phyloP scores from a whole-genome alignment of 1,140 invertebrate species.

The Caenorhabditis tropicalis region DNA sequence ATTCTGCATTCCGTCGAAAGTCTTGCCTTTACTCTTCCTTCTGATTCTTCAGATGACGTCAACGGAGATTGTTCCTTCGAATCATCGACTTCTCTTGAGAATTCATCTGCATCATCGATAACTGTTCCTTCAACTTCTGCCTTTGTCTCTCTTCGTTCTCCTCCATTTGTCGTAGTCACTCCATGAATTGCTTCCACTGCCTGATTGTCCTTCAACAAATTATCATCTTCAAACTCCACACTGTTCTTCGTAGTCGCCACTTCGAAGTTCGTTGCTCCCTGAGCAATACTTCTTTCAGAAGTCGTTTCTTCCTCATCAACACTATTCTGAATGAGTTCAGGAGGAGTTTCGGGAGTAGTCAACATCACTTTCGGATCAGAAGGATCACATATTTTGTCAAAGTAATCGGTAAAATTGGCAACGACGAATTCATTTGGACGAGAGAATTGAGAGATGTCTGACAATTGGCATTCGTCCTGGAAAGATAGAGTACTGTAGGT shows the following conservation, averaged over 20 bases:
- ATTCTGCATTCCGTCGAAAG: slow-evolving; percentile 66
- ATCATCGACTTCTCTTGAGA: not conserved
- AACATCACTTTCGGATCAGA: not conserved
- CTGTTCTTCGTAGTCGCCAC: not conserved
- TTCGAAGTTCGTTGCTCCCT: slow-evolving; percentile 13
- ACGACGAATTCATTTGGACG: slow-evolving; percentile 64
- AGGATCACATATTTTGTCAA: slow-evolving; percentile 69
- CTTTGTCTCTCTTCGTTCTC: slow-evolving; percentile 8
- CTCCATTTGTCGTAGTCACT: not conserved
- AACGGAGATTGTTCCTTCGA: slow-evolving; percentile 45
- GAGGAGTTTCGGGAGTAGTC: not conserved
- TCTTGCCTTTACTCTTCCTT: slow-evolving; percentile 54
- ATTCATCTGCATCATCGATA: slow-evolving; percentile 49
- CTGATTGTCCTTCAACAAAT: slow-evolving; percentile 25
- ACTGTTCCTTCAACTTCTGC: slow-evolving; percentile 39
- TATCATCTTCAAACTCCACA: slow-evolving; percentile 26
- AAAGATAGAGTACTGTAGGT: slow-evolving; percentile 1
- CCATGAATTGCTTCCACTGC: slow-evolving; percentile 34
- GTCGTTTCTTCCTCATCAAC: slow-evolving; percentile 28
- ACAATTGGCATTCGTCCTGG: slow-evolving; percentile 68
- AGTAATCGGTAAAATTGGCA: slow-evolving; percentile 65
- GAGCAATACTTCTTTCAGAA: slow-evolving; percentile 24
- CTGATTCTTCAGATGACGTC: slow-evolving; percentile 3
- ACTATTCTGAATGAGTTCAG: not conserved
- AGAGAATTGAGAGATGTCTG: slow-evolving; percentile 64